Conservation (phyloP, 2,797 vertebrate genomes). For the Gymnoscopelus microlampas region DNA sequence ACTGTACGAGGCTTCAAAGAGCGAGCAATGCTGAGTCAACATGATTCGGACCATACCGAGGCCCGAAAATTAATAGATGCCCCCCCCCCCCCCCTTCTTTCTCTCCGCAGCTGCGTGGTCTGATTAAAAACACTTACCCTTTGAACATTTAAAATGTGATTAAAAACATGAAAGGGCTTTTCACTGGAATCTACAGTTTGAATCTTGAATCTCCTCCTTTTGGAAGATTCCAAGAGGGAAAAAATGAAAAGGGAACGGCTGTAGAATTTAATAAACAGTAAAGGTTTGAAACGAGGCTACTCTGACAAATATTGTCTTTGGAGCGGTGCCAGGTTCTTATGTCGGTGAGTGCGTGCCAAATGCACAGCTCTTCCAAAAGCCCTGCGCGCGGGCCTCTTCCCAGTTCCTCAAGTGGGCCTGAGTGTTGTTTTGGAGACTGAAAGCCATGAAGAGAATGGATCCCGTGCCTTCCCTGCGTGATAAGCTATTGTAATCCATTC, state of each 20-base stretch:
- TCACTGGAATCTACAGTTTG: slow-evolving; percentile 55
- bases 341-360: slow-evolving; percentile 73
- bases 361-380: slow-evolving; percentile 72
- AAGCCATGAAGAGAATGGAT: slow-evolving; percentile 63
- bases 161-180: slow-evolving; percentile 62
- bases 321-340: slow-evolving; percentile 76
- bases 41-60: slow-evolving; percentile 63
- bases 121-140: slow-evolving; percentile 68
- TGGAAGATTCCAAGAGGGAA: slow-evolving; percentile 37
- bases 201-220: slow-evolving; percentile 62
- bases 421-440: slow-evolving; percentile 82
- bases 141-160: slow-evolving; percentile 58
- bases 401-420: slow-evolving; percentile 72
- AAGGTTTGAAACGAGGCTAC: slow-evolving; percentile 78
- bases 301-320: slow-evolving; percentile 84
- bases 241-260: slow-evolving; percentile 43
- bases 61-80: slow-evolving; percentile 54
- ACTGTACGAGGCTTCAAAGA: slow-evolving; percentile 49
- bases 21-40: slow-evolving; percentile 25
- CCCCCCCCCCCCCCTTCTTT: slow-evolving; percentile 31
- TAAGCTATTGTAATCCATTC: slow-evolving; percentile 72
- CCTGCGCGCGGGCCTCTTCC: slow-evolving; percentile 57
- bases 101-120: slow-evolving; percentile 51
- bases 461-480: slow-evolving; percentile 67
- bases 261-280: slow-evolving; percentile 78